Base-by-base conservation (phyloP, 2,113 vertebrate genomes). In the Nothoprocta perdicaria region DNA sequence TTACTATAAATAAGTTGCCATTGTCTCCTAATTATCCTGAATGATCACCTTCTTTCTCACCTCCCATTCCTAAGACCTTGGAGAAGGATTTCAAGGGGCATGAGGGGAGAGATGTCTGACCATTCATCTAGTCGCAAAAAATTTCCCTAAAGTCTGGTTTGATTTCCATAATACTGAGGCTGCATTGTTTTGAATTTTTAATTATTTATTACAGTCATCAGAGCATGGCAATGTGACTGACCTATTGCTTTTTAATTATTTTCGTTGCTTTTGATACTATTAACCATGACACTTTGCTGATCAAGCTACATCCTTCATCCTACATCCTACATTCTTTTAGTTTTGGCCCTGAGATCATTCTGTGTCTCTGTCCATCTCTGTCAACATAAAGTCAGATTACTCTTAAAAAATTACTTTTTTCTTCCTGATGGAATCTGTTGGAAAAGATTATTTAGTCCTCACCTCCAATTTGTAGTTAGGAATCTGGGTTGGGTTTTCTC, bases 171-270 rank as follows among this genome's bases (percentile, higher is more conserved):
- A 88, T n/a, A 90, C 92, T 95, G 95, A 89, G 55, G 45, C 76
- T 88, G 67, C 83, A 92, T 94, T 93, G 73, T 94, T 95, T 97
- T 95, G 60, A 96, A 97, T 97, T 96, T 97, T 97, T 97, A 97
- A 97, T 96, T 93, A 96, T 93, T 97, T 96, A 96, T 91, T 87
- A 93, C 95, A 95, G 94, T 94, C 93, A 95, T 96, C 96, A 94
- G 66, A 93, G 86, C 83, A 74, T 94, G 73, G 90, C 87, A 96
- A 58, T 80, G 86, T 96, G 87, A 93, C 52, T 93, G 94, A 94
- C 73, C 95, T 90, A 94, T 91, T 96, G 95, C 84, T 97, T 97
- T 97, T 96, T 96, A 97, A 97, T 97, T 96, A 96, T 96, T 96
- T 95, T 91, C 66, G 84, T 95, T 93, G 90, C 71, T 88, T 97